These are phyloP conservation scores for Amazona ochrocephala DNA, from an alignment of 2,797 vertebrate species.

Conservation along the genomic window DNA sequence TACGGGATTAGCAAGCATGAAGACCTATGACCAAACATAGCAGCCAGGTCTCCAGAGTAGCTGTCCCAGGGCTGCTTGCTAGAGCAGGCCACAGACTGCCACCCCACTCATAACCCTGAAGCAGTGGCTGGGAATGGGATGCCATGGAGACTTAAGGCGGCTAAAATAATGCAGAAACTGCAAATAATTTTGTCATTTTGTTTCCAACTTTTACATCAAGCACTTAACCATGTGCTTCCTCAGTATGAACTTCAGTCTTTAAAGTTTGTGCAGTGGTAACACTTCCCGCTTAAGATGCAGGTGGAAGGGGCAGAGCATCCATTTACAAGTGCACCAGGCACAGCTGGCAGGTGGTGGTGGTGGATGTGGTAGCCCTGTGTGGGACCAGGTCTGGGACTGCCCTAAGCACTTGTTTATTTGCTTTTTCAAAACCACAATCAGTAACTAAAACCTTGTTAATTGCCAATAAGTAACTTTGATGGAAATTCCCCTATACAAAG, in stretches of 20 bases:
- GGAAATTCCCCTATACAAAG: background rate
- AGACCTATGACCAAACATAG: background rate
- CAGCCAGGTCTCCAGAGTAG: background rate
- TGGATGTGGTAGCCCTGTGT: background rate
- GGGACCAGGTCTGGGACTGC: background rate
- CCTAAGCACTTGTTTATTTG: background rate
- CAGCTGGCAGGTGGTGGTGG: background rate
- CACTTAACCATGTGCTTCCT: background rate
- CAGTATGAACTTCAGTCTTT: background rate
- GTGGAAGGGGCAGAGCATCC: background rate
- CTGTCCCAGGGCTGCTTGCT: background rate
- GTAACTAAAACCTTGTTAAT: background rate
- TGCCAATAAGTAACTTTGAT: background rate
- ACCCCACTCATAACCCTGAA: background rate
- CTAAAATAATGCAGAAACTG: background rate
- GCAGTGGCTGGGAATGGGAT: accelerated
- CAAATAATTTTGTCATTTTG: background rate
- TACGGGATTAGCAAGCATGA: background rate
- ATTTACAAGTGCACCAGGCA: background rate
- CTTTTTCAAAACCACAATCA: background rate
- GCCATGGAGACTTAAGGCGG: background rate
- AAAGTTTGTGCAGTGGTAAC: background rate
- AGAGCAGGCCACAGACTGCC: background rate
- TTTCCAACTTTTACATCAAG: background rate
- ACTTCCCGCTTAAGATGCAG: background rate